Base-by-base conservation (phyloP, 2,888 invertebrate species). In the Sisyra terminalis region DNA sequence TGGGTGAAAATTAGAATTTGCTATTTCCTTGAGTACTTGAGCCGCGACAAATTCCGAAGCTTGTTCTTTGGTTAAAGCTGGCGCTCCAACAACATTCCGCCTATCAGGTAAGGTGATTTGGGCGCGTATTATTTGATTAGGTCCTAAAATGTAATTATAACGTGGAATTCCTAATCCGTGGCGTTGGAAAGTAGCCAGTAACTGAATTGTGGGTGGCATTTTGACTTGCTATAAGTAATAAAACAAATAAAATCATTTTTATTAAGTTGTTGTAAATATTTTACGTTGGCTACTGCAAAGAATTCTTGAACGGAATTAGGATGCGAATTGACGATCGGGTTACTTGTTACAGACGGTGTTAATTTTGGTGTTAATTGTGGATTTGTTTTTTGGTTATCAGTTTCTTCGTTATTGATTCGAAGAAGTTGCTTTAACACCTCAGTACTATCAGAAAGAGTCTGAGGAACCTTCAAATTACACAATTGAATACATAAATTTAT, bases 11-110 rank as follows among this genome's bases (percentile, higher is more conserved):
- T 49, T 24, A 5, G 48, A 45, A 16, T 44, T 49, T 24, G 47
- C 44, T 38, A 48, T 47, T 38, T 51, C 53, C 47, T 53, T 44
- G 43, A 64, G 49, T 10, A 55, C 62, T 44, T 58, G 56, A 13
- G 53, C 54, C 0, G 69, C 68, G 2, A 60, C 66, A 46, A 54
- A 62, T 48, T 67, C 68, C 4, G 64, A 61, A 2, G 69, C 74
- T 46, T 66, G 62, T 40, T 65, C 65, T 43, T 61, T 60, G 17
- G 56, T 61, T 3, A 49, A 39, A n/a, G 63, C 64, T 24, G 60
- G 55, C 4, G 65, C 62, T 7, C 73, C 70, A 29, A 58, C 55
- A 45, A 68, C 65, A 10, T 60, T 48, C 24, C 60, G 54, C 17
- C 64, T 63, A 48, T 65, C 64, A 1, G 67, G 63, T 30, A 74